phyloP scores from a whole-genome alignment of 2,113 vertebrate species.

The Rhabdomys dilectus region DNA sequence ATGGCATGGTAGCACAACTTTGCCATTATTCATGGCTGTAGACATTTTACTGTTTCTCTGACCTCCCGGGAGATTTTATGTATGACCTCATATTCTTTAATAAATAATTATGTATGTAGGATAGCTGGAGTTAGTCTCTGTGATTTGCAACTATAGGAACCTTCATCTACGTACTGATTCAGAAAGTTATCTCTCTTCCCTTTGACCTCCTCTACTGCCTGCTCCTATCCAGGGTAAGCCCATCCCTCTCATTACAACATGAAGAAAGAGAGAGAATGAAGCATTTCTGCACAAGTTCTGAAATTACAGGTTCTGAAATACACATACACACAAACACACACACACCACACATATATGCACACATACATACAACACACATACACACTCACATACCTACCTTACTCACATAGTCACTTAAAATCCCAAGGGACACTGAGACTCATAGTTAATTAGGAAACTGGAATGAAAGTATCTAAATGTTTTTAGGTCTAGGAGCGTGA shows the following conservation, averaged over 20 bases:
- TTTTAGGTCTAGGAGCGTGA: neutral
- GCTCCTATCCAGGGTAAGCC: neutral
- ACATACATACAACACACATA: neutral
- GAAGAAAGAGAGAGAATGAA: neutral
- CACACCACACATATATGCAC: neutral
- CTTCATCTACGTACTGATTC: neutral
- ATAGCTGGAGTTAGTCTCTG: neutral
- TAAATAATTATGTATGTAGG: slow-evolving; percentile 37
- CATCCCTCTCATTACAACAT: neutral
- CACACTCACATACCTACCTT: neutral
- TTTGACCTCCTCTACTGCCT: neutral
- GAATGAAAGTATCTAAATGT: neutral
- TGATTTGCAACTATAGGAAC: slow-evolving; percentile 17
- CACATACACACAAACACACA: neutral
- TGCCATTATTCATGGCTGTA: neutral
- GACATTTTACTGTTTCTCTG: neutral
- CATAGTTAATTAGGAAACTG: neutral
- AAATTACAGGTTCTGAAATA: too few relatives aligned
- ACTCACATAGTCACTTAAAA: neutral
- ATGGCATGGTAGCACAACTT: neutral
- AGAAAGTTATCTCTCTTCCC: too few relatives aligned
- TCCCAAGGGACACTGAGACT: neutral
- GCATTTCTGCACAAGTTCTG: neutral
- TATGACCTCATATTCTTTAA: neutral
- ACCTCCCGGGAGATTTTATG: neutral